These are phyloP conservation scores for Cremastinae sp. DNA, from an alignment of 2,888 invertebrate species.

Conservation along the genomic window DNA sequence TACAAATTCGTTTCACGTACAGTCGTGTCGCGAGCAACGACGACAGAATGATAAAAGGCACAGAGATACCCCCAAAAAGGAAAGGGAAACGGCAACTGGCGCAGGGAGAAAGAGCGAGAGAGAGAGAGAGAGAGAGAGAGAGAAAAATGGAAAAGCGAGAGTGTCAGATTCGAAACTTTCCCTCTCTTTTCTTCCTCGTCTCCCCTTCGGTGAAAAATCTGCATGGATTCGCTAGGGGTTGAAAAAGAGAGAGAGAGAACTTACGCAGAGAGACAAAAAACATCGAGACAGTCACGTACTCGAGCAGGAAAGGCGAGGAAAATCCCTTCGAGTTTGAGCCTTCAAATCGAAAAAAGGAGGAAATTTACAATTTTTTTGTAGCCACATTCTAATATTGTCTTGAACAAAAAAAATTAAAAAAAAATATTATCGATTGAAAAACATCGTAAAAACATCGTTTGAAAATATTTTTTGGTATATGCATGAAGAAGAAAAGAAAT, in stretches of 20 bases:
- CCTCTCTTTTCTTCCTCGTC: slow-evolving; percentile 17
- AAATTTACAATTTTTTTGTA: slow-evolving; percentile 21
- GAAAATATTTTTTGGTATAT: too few species aligned
- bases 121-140: slow-evolving; percentile 56
- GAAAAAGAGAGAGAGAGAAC: slow-evolving; percentile 22
- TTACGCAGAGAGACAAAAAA: slow-evolving; percentile 23
- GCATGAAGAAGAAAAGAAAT: too few species aligned
- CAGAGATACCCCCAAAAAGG: slow-evolving; percentile 52
- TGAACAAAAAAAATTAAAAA: too few species aligned
- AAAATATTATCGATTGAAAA: too few species aligned
- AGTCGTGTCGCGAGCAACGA: slow-evolving; percentile 69
- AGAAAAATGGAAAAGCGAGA: slow-evolving; percentile 47
- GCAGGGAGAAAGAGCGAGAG: slow-evolving; percentile 38
- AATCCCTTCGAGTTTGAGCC: slow-evolving; percentile 56
- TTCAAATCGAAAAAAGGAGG: slow-evolving; percentile 45
- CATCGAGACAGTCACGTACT: slow-evolving; percentile 59
- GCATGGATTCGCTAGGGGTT: slow-evolving; percentile 71
- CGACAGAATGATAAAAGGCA: slow-evolving; percentile 75
- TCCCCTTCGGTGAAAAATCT: slow-evolving; percentile 73
- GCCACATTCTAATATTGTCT: slow-evolving; percentile 3
- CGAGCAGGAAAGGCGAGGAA: slow-evolving; percentile 59
- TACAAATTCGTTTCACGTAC: slow-evolving; percentile 78
- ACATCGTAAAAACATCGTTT: too few species aligned
- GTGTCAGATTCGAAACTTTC: slow-evolving; percentile 32
- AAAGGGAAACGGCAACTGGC: too few species aligned